Evolutionary conservation across 2,797 vertebrate species (phyloP), one percentile per base, ranked within the genome.

Genomic region (Sebastes diaconus): DNA sequence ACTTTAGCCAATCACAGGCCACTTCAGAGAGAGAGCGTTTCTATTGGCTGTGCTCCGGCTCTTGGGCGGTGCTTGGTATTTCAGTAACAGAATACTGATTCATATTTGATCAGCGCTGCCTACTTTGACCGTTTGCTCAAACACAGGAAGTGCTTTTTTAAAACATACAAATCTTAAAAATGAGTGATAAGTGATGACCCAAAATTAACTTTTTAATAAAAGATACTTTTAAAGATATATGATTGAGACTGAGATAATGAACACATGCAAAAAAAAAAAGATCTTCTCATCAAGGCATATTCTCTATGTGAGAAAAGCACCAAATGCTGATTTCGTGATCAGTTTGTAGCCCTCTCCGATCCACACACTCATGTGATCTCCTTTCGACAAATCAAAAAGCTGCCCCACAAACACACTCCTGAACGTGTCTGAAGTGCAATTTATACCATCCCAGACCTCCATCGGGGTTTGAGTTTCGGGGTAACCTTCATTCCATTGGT

Each of bases 391-490:
- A 0, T 85, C 11, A 12, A 72, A 80, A 9, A 84, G 75, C 6
- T 64, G 55, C 3, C 78, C 86, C 7, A 85, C 30, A 32, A 58
- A 85, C 30, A 89, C 4, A 14, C 0, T 74, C 42, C n/a, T 75
- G 55, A 0, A 25, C 2, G 1, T 0, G 0, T 3, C 0, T 5
- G 1, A 0, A 6, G 3, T 1, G n/a, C 84, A 83, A 0, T 0
- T 1, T 5, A 83, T 0, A 3, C 16, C 8, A 1, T 85, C 75
- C 18, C 0, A 0, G 69, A 20, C 22, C 0, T n/a, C 1, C 1
- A 2, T 4, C 10, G 46, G 0, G 0, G 0, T 0, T 0, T 1
- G 0, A 2, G 0, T 24, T 2, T 2, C 0, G 2, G 2, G 0
- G 8, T 87, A 87, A 1, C 3, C 4, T 13, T 63, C 0, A 2